Conservation (phyloP, 2,797 vertebrate genomes). For the Zenarchopterus dispar region DNA sequence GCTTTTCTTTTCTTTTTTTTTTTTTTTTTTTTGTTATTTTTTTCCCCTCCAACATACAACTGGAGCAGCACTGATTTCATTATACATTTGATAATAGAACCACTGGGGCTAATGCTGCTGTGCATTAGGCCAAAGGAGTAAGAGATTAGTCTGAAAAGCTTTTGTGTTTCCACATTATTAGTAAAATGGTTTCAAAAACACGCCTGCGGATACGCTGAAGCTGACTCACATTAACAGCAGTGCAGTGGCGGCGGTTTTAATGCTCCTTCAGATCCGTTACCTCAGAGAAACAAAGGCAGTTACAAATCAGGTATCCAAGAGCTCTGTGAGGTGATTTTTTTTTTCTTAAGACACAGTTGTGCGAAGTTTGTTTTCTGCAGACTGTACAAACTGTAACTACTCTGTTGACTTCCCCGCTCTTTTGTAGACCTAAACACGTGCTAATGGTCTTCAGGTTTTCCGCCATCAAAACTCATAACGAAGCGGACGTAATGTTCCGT, state of each 20-base stretch:
- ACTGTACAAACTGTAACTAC: neutral
- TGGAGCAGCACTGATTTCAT: constrained; percentile 42
- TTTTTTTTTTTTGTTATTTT: too few relatives aligned
- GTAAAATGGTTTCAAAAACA: constrained; percentile 35
- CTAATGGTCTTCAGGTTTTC: constrained; percentile 9
- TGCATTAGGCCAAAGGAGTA: constrained; percentile 44
- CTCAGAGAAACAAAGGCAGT: constrained; percentile 2
- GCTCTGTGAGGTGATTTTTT: too few relatives aligned
- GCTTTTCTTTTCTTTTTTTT: too few relatives aligned
- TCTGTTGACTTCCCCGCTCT: neutral
- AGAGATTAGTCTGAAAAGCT: constrained; percentile 44
- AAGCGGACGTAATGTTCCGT: constrained; percentile 18
- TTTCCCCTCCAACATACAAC: constrained; percentile 12
- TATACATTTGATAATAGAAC: constrained; percentile 44
- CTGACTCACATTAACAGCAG: constrained; percentile 22
- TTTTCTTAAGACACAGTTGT: too few relatives aligned
- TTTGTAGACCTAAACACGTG: neutral
- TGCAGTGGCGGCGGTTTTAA: constrained; percentile 16
- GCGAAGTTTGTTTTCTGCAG: neutral
- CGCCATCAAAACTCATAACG: constrained; percentile 12
- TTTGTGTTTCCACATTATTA: constrained; percentile 30
- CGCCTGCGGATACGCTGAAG: constrained; percentile 10
- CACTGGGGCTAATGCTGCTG: constrained; percentile 27
- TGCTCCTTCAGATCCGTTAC: constrained; percentile 20
- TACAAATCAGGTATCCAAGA: neutral